Percentiles rank a stretch among this genome's conserved stretches.
These are phyloP conservation scores for Trinorchestia longiramus DNA, from an alignment of 1,140 invertebrate genomes.

Conservation along the genomic window DNA sequence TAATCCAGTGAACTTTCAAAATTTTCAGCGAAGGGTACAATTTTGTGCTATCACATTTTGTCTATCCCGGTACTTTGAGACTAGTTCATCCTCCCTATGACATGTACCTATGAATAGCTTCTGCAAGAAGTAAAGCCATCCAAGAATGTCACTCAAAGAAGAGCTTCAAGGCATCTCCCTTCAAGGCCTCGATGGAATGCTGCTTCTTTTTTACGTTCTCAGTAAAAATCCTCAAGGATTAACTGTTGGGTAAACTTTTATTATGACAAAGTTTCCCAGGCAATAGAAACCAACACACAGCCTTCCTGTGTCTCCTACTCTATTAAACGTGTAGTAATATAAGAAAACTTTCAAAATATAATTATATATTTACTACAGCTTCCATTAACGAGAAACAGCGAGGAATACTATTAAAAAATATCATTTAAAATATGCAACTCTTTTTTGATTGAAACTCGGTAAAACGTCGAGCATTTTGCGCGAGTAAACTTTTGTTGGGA, in stretches of 20 bases:
- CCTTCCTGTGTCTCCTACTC: neutral
- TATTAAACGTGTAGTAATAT: neutral
- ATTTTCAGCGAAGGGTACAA: neutral
- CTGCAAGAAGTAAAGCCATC: neutral
- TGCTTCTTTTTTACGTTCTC: conserved; percentile 4
- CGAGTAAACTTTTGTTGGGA: no score
- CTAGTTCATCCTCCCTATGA: neutral
- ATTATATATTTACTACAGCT: neutral
- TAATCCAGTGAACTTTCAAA: neutral
- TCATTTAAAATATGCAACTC: no score
- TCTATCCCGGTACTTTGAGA: neutral
- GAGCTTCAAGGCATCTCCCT: neutral
- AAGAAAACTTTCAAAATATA: neutral
- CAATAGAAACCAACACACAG: neutral
- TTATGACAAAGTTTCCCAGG: neutral
- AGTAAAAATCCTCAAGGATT: conserved; percentile 1
- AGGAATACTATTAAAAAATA: neutral
- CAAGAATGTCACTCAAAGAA: conserved; percentile 25
- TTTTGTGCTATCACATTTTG: neutral
- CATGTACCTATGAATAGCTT: neutral
- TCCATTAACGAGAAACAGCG: neutral
- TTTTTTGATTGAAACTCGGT: no score
- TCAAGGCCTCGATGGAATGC: conserved; percentile 7
- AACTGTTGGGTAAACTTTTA: conserved; percentile 10
- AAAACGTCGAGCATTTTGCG: no score